phyloP scores from a whole-genome alignment of 2,888 invertebrate species.

The Ceramica pisi region DNA sequence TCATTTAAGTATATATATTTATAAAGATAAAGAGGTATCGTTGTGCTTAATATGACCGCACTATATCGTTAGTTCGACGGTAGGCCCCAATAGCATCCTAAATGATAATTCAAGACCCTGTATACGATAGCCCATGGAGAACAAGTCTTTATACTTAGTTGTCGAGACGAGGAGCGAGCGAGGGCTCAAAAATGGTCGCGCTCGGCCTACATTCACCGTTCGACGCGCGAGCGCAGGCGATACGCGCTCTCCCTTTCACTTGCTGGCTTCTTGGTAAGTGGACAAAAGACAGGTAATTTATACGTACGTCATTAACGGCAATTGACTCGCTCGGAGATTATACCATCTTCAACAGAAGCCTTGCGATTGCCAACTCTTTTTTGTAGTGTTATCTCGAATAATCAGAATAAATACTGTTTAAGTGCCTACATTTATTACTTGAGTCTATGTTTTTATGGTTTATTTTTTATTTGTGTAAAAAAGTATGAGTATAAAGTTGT shows the following conservation, averaged over 20 bases:
- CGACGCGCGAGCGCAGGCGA: slow-evolving; percentile 83
- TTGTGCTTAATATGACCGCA: background rate
- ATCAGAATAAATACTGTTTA: slow-evolving; percentile 23
- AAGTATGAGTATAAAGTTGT: background rate
- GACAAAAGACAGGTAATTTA: slow-evolving; percentile 72
- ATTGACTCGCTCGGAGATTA: slow-evolving; percentile 76
- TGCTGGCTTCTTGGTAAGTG: slow-evolving; percentile 56
- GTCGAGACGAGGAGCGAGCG: slow-evolving; percentile 84
- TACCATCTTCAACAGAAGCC: slow-evolving; percentile 80
- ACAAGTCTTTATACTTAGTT: slow-evolving; percentile 81
- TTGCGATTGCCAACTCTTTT: slow-evolving; percentile 67
- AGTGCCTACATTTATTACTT: slow-evolving; percentile 1
- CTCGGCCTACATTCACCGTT: slow-evolving; percentile 89
- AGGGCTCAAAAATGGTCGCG: slow-evolving; percentile 88
- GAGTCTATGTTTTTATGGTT: slow-evolving; percentile 3
- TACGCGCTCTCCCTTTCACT: slow-evolving; percentile 80
- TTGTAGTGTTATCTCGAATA: slow-evolving; percentile 58
- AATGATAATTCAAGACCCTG: slow-evolving; percentile 12
- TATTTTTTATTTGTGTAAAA: slow-evolving; percentile 5
- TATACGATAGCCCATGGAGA: slow-evolving; percentile 67
- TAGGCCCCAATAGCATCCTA: background rate
- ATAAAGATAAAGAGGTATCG: no score
- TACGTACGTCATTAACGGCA: slow-evolving; percentile 77
- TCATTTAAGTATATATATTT: no score
- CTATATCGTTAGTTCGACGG: background rate